phyloP scores from a whole-genome alignment of 35 echinoderm and acorn worm genomes.

The Ophioderma brevispina region DNA sequence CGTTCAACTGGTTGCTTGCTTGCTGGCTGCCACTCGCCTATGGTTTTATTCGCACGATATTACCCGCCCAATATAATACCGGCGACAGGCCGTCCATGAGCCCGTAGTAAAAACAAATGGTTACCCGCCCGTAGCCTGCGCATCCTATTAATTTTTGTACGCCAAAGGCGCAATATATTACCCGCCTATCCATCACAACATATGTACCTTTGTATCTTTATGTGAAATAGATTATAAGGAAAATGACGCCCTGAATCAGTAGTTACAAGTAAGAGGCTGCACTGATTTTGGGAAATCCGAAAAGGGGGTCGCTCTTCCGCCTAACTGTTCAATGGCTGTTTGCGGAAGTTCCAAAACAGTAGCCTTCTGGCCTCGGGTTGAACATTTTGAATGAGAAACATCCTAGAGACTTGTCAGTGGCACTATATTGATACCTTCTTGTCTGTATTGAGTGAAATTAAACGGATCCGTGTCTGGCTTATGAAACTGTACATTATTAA shows the following conservation, averaged over 20 bases:
- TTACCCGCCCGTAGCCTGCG: background rate
- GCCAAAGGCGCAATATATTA: constrained; percentile 51
- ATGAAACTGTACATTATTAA: too few relatives aligned
- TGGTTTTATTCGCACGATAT: too few relatives aligned
- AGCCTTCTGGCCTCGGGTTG: background rate
- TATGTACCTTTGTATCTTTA: too few relatives aligned
- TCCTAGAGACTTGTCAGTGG: background rate
- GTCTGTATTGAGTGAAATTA: too few relatives aligned
- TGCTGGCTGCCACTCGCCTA: too few relatives aligned
- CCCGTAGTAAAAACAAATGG: constrained; percentile 19
- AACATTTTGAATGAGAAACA: background rate
- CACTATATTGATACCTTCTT: too few relatives aligned
- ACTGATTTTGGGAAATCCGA: background rate
- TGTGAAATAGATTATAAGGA: background rate
- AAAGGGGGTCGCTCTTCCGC: background rate
- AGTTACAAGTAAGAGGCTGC: too few relatives aligned
- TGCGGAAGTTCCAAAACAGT: background rate
- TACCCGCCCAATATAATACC: background rate
- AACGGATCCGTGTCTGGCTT: too few relatives aligned
- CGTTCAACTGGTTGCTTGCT: background rate
- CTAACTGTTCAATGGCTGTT: background rate
- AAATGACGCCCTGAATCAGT: too few relatives aligned
- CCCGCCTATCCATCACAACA: constrained; percentile 15
- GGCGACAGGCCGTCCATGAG: constrained; percentile 18
- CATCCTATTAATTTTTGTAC: constrained; percentile 41